phyloP scores from a whole-genome alignment of 2,888 invertebrate genomes.

The Hypena proboscidalis region DNA sequence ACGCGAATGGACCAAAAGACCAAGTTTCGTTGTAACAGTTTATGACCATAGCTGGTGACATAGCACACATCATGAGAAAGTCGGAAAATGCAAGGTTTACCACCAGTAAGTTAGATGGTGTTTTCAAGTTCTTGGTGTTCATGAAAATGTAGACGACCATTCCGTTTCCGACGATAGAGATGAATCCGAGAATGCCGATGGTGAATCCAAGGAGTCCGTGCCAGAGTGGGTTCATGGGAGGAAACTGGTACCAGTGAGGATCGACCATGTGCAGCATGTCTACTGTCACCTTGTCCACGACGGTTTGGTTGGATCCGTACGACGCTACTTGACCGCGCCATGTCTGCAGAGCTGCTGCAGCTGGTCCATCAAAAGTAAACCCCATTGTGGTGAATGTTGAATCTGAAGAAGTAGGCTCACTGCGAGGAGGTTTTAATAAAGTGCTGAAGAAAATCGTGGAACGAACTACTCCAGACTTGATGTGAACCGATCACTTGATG shows the following conservation, averaged over 20 bases:
- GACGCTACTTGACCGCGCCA: conserved; percentile 76
- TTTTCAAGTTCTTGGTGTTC: conserved; percentile 90
- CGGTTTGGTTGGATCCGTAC: conserved; percentile 88
- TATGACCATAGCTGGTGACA: conserved; percentile 93
- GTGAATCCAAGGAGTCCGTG: conserved; percentile 92
- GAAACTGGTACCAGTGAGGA: conserved; percentile 94
- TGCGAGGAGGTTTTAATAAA: conserved; percentile 75
- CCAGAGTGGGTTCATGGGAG: conserved; percentile 95
- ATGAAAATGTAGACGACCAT: conserved; percentile 91
- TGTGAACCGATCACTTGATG: conserved; percentile 66
- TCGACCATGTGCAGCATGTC: conserved; percentile 92
- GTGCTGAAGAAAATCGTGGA: conserved; percentile 83
- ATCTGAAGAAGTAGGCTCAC: conserved; percentile 34
- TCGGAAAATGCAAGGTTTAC: conserved; percentile 96
- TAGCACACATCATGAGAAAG: conserved; percentile 94
- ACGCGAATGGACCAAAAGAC: conserved; percentile 91
- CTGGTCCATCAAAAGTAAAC: conserved; percentile 72
- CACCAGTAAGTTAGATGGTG: conserved; percentile 95
- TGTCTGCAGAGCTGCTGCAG: conserved; percentile 74
- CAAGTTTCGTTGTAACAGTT: conserved; percentile 92
- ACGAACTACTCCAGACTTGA: conserved; percentile 85
- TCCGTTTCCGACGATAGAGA: conserved; percentile 89
- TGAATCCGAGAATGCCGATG: conserved; percentile 89
- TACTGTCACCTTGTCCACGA: conserved; percentile 91
- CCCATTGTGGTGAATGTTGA: conserved; percentile 51